Percentiles rank a stretch among this genome's conserved stretches.
Conservation (phyloP, 2,888 invertebrate species). For the Ichneumoninae sp. region DNA sequence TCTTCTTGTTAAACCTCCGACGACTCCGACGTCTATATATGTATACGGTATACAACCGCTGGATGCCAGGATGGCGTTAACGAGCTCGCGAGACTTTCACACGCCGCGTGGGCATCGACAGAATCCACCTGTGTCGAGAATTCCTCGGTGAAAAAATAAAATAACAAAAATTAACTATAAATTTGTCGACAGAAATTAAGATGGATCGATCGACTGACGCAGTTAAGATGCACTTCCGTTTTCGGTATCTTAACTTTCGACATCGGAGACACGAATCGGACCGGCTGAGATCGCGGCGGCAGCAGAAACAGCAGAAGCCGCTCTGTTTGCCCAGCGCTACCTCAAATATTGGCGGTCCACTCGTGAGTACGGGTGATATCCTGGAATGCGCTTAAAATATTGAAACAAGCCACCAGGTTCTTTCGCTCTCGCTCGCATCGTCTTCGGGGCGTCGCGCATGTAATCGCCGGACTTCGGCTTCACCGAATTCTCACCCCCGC, state of each 20-base stretch:
- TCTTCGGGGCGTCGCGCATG: constrained; percentile 35
- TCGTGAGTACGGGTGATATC: constrained; percentile 75
- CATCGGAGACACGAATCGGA: not conserved
- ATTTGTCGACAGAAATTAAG: not conserved
- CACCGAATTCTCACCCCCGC: constrained; percentile 55
- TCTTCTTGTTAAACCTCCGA: constrained; percentile 50
- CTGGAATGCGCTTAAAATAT: constrained; percentile 78
- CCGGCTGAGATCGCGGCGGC: not conserved
- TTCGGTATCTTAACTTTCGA: not conserved
- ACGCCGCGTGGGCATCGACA: constrained; percentile 61
- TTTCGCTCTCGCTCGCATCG: constrained; percentile 56
- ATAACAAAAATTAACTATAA: not conserved
- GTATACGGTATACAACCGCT: constrained; percentile 25
- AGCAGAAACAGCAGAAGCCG: constrained; percentile 28
- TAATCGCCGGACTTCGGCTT: constrained; percentile 59
- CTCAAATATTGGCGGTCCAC: constrained; percentile 80
- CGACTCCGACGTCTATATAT: constrained; percentile 45
- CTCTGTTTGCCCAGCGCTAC: constrained; percentile 61
- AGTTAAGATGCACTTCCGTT: not conserved
- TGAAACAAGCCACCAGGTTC: constrained; percentile 74
- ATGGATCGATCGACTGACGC: no score
- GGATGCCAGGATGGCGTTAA: constrained; percentile 75
- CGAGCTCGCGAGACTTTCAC: constrained; percentile 79
- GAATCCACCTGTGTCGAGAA: constrained; percentile 17
- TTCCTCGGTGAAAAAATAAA: constrained; percentile 24